phyloP scores from a whole-genome alignment of 2,888 invertebrate genomes.

The Drosophila mulleri region DNA sequence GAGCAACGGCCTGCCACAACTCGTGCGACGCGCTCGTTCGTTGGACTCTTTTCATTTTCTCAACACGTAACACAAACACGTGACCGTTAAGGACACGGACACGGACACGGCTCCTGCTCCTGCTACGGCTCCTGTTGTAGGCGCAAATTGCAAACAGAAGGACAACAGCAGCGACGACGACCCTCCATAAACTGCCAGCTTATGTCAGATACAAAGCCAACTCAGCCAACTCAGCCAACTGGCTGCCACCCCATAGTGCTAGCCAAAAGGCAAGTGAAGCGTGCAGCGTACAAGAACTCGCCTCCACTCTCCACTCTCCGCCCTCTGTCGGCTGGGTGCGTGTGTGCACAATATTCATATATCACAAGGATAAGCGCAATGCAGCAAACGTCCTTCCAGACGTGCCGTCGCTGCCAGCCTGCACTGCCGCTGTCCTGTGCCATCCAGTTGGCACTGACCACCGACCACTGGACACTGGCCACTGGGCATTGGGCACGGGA shows the following conservation, averaged over 20 bases:
- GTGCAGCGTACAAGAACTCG: slow-evolving; percentile 53
- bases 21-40: slow-evolving; percentile 22
- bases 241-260: slow-evolving; percentile 9
- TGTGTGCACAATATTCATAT: slow-evolving; percentile 84
- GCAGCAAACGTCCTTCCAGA: slow-evolving; percentile 85
- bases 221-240: slow-evolving; percentile 44
- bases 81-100: slow-evolving; percentile 74
- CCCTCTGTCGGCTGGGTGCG: slow-evolving; percentile 54
- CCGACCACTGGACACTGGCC: not conserved
- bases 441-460: slow-evolving; percentile 54
- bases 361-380: slow-evolving; percentile 85
- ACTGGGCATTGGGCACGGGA: slow-evolving; percentile 22
- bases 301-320: slow-evolving; percentile 7
- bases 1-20: slow-evolving; percentile 26
- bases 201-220: slow-evolving; percentile 80
- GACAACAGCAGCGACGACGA: slow-evolving; percentile 56
- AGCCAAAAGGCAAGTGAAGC: slow-evolving; percentile 63
- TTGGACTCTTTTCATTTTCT: slow-evolving; percentile 78
- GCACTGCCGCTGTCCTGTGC: slow-evolving; percentile 19
- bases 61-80: slow-evolving; percentile 80
- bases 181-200: slow-evolving; percentile 75
- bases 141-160: slow-evolving; percentile 82
- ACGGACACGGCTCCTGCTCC: not conserved
- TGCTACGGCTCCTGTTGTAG: slow-evolving; percentile 65
- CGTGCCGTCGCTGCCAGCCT: slow-evolving; percentile 60